phyloP scores from a whole-genome alignment of 2,888 invertebrate genomes.

The Sminthurides aquaticus region DNA sequence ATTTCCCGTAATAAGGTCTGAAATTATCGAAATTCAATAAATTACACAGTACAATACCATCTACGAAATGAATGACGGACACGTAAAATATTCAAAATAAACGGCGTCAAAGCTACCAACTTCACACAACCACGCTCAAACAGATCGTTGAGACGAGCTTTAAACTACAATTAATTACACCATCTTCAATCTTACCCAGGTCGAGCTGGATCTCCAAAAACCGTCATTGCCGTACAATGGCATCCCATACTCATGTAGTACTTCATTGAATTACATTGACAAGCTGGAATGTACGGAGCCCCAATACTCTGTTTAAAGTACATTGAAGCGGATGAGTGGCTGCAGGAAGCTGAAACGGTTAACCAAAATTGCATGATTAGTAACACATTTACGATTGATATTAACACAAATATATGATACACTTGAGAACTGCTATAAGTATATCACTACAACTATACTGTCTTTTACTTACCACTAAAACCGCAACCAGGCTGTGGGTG shows the following conservation, averaged over 20 bases:
- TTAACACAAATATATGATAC: too few species aligned
- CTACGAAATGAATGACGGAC: too few species aligned
- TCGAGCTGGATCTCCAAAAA: neutral
- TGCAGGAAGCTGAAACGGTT: conserved; percentile 10
- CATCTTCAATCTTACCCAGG: conserved; percentile 5
- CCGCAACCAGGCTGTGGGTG: conserved; percentile 15
- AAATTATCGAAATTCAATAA: neutral
- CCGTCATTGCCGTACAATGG: neutral
- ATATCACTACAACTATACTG: too few species aligned
- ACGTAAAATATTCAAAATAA: neutral
- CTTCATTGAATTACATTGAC: neutral
- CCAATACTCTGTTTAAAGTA: conserved; percentile 15
- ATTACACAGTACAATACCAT: too few species aligned
- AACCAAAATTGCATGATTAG: neutral
- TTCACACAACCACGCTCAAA: too few species aligned
- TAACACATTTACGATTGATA: neutral
- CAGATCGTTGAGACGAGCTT: too few species aligned
- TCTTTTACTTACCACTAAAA: conserved; percentile 7
- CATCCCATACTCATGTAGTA: neutral
- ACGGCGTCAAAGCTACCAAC: too few species aligned
- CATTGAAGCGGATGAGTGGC: conserved; percentile 8
- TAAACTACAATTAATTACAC: too few species aligned
- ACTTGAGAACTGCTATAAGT: too few species aligned
- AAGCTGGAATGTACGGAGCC: neutral
- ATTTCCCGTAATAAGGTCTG: conserved; percentile 2